phyloP scores from a whole-genome alignment of 2,888 invertebrate genomes.

The Lydus trimaculatus region DNA sequence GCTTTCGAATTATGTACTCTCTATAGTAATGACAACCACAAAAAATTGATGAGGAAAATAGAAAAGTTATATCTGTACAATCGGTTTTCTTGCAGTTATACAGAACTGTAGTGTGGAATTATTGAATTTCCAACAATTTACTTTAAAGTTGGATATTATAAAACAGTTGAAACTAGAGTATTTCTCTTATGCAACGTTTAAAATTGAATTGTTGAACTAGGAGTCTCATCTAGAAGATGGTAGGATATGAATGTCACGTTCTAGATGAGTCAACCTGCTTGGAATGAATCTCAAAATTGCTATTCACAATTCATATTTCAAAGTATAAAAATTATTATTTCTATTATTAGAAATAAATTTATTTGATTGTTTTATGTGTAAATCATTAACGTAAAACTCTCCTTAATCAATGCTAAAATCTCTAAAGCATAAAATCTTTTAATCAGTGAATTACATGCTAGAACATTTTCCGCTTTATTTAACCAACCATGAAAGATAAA shows the following conservation, averaged over 20 bases:
- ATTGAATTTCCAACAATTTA: not conserved
- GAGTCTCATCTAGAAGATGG: not conserved
- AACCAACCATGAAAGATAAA: not conserved
- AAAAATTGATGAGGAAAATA: not conserved
- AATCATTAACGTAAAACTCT: not conserved
- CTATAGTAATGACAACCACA: not conserved
- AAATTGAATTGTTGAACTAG: not conserved
- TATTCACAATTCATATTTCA: not conserved
- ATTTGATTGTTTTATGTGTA: not conserved
- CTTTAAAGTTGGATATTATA: not conserved
- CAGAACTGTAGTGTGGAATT: not conserved
- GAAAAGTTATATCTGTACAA: not conserved
- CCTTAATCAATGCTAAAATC: not conserved
- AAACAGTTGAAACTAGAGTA: not conserved
- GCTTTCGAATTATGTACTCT: not conserved
- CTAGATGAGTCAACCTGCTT: not conserved
- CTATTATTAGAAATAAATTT: not conserved
- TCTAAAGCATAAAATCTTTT: conserved; percentile 7
- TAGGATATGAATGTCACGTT: not conserved
- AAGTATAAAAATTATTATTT: not conserved
- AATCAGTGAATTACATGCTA: conserved; percentile 19
- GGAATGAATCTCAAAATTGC: not conserved
- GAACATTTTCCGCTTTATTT: conserved; percentile 14
- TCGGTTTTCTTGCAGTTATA: not conserved
- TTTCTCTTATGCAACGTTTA: not conserved